phyloP scores from a whole-genome alignment of 1,140 invertebrate species.

The Oreohelix idahoensis region DNA sequence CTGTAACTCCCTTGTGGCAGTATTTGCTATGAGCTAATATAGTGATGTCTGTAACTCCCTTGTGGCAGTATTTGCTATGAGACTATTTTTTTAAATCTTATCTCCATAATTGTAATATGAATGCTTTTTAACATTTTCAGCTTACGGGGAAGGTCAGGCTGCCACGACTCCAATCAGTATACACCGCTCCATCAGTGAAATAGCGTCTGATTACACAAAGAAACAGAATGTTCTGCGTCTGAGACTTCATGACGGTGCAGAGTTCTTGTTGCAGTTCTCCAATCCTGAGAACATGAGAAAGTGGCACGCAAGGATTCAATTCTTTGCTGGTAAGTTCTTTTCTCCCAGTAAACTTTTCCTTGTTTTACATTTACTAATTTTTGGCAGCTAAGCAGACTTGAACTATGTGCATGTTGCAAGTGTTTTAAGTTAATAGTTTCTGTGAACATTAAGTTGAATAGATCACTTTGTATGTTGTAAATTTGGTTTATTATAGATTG shows the following conservation, averaged over 20 bases:
- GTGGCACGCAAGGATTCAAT: conserved; percentile 94
- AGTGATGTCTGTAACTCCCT: no score
- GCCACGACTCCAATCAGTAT: conserved; percentile 92
- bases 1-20: no score
- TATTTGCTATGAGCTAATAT: no score
- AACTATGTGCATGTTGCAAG: not conserved
- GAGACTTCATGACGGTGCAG: conserved; percentile 90
- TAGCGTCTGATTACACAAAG: conserved; percentile 94
- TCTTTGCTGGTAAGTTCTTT: conserved; percentile 82
- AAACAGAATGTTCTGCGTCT: conserved; percentile 91
- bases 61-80: no score
- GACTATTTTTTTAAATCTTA: no score
- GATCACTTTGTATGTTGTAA: no score
- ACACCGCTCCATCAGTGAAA: conserved; percentile 84
- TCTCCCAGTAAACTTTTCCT: not conserved
- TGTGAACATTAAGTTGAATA: no score
- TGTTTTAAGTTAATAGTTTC: no score
- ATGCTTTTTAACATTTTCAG: conserved; percentile 48
- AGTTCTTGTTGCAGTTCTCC: conserved; percentile 89
- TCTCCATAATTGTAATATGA: not conserved
- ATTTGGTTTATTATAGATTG: no score
- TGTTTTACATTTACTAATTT: not conserved
- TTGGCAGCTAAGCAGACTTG: not conserved
- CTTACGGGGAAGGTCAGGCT: conserved; percentile 85
- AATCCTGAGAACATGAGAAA: conserved; percentile 86